Evolutionary conservation across 1,140 invertebrate genomes (phyloP), one percentile per base, ranked within the genome.

Genomic region (Drosophila albomicans): DNA sequence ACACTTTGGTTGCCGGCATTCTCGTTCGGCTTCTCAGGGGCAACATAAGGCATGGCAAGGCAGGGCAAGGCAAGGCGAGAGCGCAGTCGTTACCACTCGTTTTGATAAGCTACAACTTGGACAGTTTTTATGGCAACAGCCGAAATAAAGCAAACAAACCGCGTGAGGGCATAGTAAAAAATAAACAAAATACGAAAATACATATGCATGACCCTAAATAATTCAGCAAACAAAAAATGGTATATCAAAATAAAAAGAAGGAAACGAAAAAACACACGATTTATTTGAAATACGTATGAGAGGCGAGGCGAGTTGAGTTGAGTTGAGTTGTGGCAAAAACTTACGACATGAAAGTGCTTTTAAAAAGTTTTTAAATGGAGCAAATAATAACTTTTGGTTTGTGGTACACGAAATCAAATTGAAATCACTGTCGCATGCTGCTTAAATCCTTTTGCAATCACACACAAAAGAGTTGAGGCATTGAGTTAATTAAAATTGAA

Each of bases 51-150:
- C 67, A 72, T 66, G 28, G 51, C 51, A 43, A 81, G 32, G 1
- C 5, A 3, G n/a, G n/a, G n/a, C 20, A 20, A 20, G 20, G 20
- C 20, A 20, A 25, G 20, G 20, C 20, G 20, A 25, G 20, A 20
- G 20, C 20, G 35, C 35, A 38, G 58, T 56, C 66, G 51, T 48
- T 57, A 45, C 67, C 51, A 52, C 75, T 69, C 64, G 79, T 69
- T 87, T 85, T 86, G 82, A 86, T 86, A 79, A 85, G 80, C 82
- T 61, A 49, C 54, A 25, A 66, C 81, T 74, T 61, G 46, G 56
- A 61, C 58, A 30, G 61, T 38, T 54, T 86, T 86, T 86, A 86
- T 78, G 56, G 68, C 72, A 38, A 13, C 20, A 25, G 20, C 20
- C 20, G 20, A 38, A 38, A 38, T 10, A 38, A 38, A 8, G 7